Conservation (phyloP, 2,888 invertebrate species). For the Lamellibrachia satsuma region DNA sequence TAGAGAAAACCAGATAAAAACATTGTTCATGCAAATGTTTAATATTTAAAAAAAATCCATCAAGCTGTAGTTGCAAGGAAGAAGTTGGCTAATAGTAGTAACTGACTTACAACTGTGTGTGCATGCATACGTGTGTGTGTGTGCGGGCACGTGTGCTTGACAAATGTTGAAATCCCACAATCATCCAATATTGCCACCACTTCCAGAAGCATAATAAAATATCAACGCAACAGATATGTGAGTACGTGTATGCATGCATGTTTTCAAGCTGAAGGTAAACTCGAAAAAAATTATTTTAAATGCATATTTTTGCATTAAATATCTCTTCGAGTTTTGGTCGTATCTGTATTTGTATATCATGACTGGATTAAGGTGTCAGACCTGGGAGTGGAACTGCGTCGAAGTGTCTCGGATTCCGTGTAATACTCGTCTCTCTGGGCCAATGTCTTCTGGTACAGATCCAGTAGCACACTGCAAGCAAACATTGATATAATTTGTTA, state of each 20-base stretch:
- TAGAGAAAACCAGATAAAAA: neutral
- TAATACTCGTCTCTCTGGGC: conserved; percentile 63
- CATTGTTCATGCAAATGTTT: too few relatives aligned
- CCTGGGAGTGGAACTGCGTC: conserved; percentile 62
- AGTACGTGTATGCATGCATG: too few relatives aligned
- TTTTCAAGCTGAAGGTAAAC: neutral
- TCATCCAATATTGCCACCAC: too few relatives aligned
- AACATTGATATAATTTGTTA: neutral
- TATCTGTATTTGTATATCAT: neutral
- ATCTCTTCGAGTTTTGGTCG: neutral
- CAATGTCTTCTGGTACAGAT: conserved; percentile 58
- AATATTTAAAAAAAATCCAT: too few relatives aligned
- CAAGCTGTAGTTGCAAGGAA: too few relatives aligned
- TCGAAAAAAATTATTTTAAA: neutral
- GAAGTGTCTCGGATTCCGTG: conserved; percentile 59
- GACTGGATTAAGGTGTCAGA: conserved; percentile 30
- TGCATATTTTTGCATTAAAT: neutral
- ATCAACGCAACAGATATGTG: too few relatives aligned
- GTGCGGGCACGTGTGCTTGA: too few relatives aligned
- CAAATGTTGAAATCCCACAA: neutral
- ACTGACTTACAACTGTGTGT: too few relatives aligned
- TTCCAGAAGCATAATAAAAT: too few relatives aligned
- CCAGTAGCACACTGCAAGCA: conserved; percentile 43
- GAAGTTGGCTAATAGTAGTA: too few relatives aligned
- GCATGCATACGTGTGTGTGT: too few relatives aligned